Conservation (phyloP, 2,113 vertebrate species). For the Hemibagrus wyckioides region DNA sequence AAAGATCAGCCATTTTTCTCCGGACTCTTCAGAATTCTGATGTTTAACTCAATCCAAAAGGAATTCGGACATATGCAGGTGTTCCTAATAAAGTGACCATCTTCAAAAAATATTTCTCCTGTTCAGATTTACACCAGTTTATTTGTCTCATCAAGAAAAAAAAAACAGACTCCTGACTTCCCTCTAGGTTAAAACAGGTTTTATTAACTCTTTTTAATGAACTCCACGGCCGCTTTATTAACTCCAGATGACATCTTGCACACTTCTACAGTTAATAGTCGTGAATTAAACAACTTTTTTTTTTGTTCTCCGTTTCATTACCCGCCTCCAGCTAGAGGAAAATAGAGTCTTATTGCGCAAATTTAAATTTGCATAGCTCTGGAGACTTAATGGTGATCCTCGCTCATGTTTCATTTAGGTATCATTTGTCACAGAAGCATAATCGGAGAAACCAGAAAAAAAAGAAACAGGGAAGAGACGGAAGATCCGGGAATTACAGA, state of each 20-base stretch:
- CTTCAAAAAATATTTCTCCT: neutral
- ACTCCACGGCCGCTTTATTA: neutral
- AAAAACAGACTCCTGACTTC: neutral
- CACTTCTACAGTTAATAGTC: neutral
- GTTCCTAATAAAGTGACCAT: neutral
- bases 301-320: conserved; percentile 10
- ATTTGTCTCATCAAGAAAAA: neutral
- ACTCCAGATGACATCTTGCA: neutral
- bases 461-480: neutral
- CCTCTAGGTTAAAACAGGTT: conserved; percentile 1
- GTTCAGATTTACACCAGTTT: neutral
- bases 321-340: conserved; percentile 22
- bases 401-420: conserved; percentile 25
- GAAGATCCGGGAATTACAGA: neutral
- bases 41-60: too few relatives aligned
- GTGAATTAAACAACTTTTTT: conserved; percentile 20
- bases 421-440: conserved; percentile 17
- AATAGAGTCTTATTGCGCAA: conserved; percentile 25
- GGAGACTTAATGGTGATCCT: conserved; percentile 8
- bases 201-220: conserved; percentile 8
- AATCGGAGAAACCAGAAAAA: neutral
- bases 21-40: too few relatives aligned
- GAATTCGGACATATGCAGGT: neutral
- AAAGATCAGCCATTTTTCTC: too few relatives aligned
- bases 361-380: conserved; percentile 22